These are phyloP conservation scores for Eubucco bourcierii DNA, from an alignment of 2,113 vertebrate species.

Conservation along the genomic window DNA sequence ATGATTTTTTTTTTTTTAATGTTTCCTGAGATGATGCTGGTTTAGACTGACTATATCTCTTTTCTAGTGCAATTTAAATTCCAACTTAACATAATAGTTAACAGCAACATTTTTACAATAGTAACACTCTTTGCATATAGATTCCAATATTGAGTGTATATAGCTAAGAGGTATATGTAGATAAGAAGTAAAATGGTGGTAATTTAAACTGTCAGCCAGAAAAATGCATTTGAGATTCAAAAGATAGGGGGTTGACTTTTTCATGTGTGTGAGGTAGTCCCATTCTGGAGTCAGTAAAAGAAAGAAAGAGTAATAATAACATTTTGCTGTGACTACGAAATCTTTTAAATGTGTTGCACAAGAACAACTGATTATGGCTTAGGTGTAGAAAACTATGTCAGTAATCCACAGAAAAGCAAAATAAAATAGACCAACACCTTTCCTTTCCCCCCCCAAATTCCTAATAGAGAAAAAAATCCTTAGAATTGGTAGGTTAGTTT, in stretches of 20 bases:
- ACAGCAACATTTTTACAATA: not conserved
- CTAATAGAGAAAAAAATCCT: not conserved
- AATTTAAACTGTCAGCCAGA: not conserved
- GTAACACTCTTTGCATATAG: not conserved
- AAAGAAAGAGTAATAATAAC: not conserved
- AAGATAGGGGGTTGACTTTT: not conserved
- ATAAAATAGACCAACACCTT: rapidly evolving
- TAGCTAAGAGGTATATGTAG: not conserved
- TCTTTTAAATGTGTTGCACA: not conserved
- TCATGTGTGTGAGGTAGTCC: not conserved
- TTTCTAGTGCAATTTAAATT: not conserved
- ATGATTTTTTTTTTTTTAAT: not conserved
- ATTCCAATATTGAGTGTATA: not conserved
- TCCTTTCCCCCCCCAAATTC: not conserved
- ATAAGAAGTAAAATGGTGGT: not conserved
- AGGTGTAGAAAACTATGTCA: not conserved
- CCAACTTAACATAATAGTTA: not conserved
- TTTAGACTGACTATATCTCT: not conserved
- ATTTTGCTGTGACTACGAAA: not conserved
- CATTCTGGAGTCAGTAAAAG: not conserved
- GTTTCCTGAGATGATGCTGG: not conserved
- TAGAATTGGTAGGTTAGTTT: rapidly evolving
- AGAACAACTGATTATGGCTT: not conserved
- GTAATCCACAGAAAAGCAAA: not conserved
- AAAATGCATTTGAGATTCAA: not conserved